phyloP scores from a whole-genome alignment of 2,113 vertebrate species.

The Carassius gibelio region DNA sequence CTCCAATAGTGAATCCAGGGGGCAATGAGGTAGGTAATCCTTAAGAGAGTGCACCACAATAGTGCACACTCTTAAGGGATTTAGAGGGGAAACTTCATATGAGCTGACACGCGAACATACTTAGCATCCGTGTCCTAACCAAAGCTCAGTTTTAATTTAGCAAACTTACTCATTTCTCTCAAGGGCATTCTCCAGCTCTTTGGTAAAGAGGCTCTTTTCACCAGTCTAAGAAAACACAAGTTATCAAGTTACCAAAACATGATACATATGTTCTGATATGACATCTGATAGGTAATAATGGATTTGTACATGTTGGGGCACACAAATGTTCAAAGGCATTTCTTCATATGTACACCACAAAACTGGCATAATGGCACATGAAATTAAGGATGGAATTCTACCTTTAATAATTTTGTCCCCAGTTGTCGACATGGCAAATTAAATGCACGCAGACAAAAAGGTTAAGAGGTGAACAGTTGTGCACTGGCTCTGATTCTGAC shows the following conservation, averaged over 20 bases:
- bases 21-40: conserved; percentile 94
- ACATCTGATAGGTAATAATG: not conserved
- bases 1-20: conserved; percentile 90
- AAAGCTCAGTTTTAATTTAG: not conserved
- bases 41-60: conserved; percentile 97
- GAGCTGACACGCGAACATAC: not conserved
- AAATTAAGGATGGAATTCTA: conserved; percentile 57
- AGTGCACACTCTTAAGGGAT: no score
- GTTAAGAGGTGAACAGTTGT: conserved; percentile 28
- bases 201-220: conserved; percentile 98
- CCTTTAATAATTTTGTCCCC: conserved; percentile 98
- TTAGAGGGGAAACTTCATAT: not conserved
- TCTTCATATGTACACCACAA: not conserved
- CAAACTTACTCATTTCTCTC: conserved; percentile 92
- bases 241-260: not conserved
- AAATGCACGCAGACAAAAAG: conserved; percentile 58
- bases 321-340: not conserved
- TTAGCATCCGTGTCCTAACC: not conserved
- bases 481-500: conserved; percentile 47
- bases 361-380: not conserved
- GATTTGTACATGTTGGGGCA: not conserved
- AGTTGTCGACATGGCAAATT: conserved; percentile 94
- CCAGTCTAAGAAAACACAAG: conserved; percentile 81
- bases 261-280: not conserved
- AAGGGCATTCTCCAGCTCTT: conserved; percentile 93